phyloP scores from a whole-genome alignment of 53 echinoderm and acorn worm genomes.

The Glandiceps talaboti region DNA sequence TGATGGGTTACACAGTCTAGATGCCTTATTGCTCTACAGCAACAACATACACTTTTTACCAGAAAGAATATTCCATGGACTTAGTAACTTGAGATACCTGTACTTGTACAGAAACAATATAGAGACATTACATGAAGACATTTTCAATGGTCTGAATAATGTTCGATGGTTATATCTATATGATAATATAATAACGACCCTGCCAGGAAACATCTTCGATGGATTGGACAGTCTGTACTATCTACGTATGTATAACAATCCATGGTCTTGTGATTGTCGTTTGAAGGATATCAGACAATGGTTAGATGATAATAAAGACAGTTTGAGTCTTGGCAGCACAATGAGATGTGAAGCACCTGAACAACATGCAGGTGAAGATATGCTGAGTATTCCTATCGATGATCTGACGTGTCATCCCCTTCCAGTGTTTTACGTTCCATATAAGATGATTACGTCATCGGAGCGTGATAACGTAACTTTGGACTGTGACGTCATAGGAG shows the following conservation, averaged over 20 bases:
- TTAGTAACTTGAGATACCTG: not conserved
- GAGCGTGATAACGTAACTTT: not conserved
- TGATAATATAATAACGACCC: not conserved
- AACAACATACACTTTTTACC: too few relatives aligned
- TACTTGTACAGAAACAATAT: too few relatives aligned
- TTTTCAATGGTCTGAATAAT: not conserved
- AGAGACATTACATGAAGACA: not conserved
- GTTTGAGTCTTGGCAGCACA: not conserved
- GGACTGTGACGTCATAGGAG: not conserved
- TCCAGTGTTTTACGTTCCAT: not conserved
- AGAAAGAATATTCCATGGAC: not conserved
- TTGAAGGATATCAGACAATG: not conserved
- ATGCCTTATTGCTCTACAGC: not conserved
- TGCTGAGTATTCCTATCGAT: not conserved
- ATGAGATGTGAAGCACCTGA: not conserved
- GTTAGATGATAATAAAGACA: not conserved
- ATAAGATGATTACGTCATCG: not conserved
- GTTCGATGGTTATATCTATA: not conserved
- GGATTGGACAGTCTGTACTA: not conserved
- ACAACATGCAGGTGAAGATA: not conserved
- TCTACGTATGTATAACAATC: not conserved
- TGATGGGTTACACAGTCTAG: not conserved
- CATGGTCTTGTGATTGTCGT: not conserved
- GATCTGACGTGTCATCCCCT: not conserved
- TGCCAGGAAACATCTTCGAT: not conserved